These are phyloP conservation scores for Tachyglossus aculeatus DNA, from an alignment of 2,797 vertebrate species.

Conservation along the genomic window DNA sequence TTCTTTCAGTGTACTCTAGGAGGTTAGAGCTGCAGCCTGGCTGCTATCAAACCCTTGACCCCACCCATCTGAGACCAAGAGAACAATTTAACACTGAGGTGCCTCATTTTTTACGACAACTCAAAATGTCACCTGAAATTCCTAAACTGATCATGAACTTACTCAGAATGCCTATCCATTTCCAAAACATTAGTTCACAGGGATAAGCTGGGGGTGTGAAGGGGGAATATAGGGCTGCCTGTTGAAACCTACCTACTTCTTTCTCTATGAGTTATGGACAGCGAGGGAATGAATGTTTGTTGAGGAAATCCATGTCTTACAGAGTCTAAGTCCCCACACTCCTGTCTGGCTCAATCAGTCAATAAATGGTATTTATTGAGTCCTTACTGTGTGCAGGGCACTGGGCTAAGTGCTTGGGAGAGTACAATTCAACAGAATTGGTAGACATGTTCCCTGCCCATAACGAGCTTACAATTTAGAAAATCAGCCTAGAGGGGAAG, in stretches of 20 bases:
- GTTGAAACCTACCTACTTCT: too few relatives aligned
- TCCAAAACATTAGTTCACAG: too few relatives aligned
- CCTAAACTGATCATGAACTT: not conserved
- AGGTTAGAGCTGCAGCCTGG: constrained; percentile 1
- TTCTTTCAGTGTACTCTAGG: constrained; percentile 9
- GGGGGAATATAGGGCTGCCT: not conserved
- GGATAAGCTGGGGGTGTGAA: not conserved
- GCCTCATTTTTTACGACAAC: not conserved
- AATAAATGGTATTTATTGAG: not conserved
- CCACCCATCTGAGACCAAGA: not conserved
- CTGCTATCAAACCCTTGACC: not conserved
- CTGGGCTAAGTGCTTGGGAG: not conserved
- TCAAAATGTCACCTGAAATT: not conserved
- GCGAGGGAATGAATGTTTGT: too few relatives aligned
- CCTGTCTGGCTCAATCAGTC: not conserved
- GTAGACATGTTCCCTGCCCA: too few relatives aligned
- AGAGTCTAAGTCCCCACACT: not conserved
- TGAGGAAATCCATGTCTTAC: too few relatives aligned
- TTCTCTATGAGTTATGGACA: too few relatives aligned
- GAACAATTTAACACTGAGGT: not conserved
- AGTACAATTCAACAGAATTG: too few relatives aligned
- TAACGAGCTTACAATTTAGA: too few relatives aligned
- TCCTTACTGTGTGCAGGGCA: not conserved
- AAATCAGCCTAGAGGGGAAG: too few relatives aligned
- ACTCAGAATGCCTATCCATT: not conserved